Conservation (phyloP, 2,113 vertebrate genomes). For the Spermophilus dauricus region DNA sequence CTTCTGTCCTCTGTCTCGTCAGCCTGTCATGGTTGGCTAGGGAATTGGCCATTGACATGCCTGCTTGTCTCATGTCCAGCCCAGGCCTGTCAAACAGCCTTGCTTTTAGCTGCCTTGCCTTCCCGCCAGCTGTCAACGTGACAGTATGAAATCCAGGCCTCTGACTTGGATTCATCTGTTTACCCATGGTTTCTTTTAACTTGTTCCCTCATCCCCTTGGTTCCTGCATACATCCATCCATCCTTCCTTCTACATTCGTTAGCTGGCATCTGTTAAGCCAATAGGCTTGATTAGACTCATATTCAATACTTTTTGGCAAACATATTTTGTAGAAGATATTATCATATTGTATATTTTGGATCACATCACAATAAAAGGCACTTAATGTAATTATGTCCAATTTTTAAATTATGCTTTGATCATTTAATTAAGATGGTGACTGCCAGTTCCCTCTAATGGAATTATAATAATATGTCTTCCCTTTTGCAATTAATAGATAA, state of each 20-base stretch:
- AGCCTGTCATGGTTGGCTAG: not conserved
- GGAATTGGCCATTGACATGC: not conserved
- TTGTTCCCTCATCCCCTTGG: not conserved
- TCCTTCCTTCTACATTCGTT: no score
- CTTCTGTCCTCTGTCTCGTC: not conserved
- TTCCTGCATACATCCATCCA: not conserved
- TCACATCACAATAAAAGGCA: not conserved
- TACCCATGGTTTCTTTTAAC: not conserved
- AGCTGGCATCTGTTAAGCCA: not conserved
- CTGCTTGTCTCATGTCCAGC: not conserved
- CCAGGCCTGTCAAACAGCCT: not conserved
- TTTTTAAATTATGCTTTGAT: not conserved
- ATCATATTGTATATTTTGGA: not conserved
- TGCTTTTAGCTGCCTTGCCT: not conserved
- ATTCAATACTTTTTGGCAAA: not conserved
- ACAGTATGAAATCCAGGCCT: not conserved
- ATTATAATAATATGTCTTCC: not conserved
- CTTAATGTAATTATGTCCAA: not conserved
- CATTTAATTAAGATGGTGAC: slow-evolving; percentile 24
- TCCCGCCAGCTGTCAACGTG: not conserved
- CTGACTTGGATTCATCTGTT: not conserved
- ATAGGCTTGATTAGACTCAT: not conserved
- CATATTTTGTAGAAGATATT: not conserved
- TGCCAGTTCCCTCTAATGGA: not conserved
- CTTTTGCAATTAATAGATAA: slow-evolving; percentile 18